A percentile compares a stretch with the other conserved stretches of the same genome.
Evolutionary conservation across 2,113 vertebrate genomes (phyloP).

Genomic region (Cervus canadensis): DNA sequence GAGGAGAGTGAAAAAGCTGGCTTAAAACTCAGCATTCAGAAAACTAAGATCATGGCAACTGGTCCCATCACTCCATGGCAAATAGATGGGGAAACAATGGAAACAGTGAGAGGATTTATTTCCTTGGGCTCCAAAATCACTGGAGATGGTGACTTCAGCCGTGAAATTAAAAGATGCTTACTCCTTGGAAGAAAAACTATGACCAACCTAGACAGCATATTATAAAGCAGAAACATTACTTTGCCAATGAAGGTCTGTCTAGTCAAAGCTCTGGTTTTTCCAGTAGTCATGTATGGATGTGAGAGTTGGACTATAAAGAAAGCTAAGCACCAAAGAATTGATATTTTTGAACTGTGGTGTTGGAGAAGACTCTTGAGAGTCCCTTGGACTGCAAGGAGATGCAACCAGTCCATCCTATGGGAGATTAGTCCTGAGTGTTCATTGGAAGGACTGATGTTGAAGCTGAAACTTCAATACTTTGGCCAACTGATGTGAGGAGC

Average conservation of each 20-base stretch:
- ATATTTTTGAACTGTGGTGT: not conserved
- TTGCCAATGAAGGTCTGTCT: accelerated
- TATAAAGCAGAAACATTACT: not conserved
- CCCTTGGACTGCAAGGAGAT: not conserved
- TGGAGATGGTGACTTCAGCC: not conserved
- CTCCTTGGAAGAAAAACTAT: not conserved
- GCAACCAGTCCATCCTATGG: not conserved
- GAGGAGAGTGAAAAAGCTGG: not conserved
- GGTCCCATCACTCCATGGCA: not conserved
- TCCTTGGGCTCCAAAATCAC: not conserved
- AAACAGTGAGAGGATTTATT: not conserved
- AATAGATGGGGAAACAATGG: not conserved
- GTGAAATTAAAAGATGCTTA: not conserved
- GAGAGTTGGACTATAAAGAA: not conserved
- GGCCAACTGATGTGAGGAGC: not conserved
- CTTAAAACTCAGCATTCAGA: not conserved
- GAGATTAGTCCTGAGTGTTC: not conserved
- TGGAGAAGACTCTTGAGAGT: not conserved
- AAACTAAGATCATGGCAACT: not conserved
- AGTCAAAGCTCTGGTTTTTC: not conserved
- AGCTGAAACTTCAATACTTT: not conserved
- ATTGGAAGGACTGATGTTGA: not conserved
- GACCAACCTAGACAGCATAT: not conserved
- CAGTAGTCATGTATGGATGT: not conserved
- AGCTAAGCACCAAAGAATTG: not conserved